phyloP scores from a whole-genome alignment of 1,140 invertebrate genomes.

The Leptonema lineaticorne region DNA sequence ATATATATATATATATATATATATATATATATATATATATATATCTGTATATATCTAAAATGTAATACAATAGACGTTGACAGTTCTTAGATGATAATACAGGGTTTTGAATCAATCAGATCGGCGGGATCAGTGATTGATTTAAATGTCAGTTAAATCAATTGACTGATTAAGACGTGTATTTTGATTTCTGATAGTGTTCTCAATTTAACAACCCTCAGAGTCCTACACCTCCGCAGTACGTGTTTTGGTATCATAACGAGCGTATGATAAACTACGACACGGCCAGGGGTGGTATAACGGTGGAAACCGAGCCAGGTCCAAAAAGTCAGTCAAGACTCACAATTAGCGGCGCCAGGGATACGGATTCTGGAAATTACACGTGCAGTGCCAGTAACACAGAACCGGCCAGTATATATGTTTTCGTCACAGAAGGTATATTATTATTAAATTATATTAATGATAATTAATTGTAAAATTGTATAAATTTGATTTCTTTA shows the following conservation, averaged over 20 bases:
- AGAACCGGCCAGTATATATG: constrained; percentile 82
- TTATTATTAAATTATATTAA: no score
- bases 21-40: no score
- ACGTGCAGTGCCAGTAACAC: constrained; percentile 87
- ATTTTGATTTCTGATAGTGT: background rate
- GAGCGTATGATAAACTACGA: constrained; percentile 92
- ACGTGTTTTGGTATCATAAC: constrained; percentile 91
- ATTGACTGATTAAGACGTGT: background rate
- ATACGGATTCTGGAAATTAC: constrained; percentile 87
- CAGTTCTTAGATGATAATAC: no score
- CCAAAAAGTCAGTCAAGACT: constrained; percentile 78
- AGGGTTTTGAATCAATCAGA: no score
- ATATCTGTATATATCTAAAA: no score
- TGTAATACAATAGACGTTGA: no score
- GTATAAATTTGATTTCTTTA: no score
- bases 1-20: no score
- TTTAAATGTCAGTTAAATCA: no score
- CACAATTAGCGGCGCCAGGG: constrained; percentile 78
- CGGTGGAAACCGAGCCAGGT: constrained; percentile 82
- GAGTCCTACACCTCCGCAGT: constrained; percentile 86
- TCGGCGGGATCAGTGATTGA: no score
- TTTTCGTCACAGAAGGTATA: constrained; percentile 85
- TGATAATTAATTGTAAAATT: background rate
- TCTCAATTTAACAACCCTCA: constrained; percentile 46
- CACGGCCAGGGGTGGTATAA: constrained; percentile 77